Percentiles rank a stretch among this genome's conserved stretches.
Evolutionary conservation across 2,797 vertebrate species (phyloP).

Genomic region (Meriones psammophilus): DNA sequence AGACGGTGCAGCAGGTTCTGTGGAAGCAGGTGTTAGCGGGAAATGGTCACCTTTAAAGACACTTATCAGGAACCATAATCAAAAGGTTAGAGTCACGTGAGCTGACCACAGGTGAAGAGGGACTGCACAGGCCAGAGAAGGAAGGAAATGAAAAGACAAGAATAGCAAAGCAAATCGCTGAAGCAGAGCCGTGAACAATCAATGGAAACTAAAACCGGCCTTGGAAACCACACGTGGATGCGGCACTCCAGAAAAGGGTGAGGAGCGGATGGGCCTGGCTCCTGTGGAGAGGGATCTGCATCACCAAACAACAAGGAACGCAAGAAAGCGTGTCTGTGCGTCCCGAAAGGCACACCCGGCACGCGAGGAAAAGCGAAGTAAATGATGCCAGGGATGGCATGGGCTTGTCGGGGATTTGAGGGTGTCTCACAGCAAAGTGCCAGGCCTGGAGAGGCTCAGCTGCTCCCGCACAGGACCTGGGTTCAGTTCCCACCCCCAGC

Average conservation of each 20-base stretch:
- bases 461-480: neutral
- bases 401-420: neutral
- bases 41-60: conserved; percentile 51
- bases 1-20: neutral
- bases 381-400: neutral
- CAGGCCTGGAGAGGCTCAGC: neutral
- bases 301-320: conserved; percentile 40
- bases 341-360: too few relatives aligned
- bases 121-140: neutral
- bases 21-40: neutral
- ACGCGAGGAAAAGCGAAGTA: conserved; percentile 37
- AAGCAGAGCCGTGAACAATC: conserved; percentile 27
- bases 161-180: neutral
- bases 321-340: neutral
- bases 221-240: neutral
- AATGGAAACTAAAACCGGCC: conserved; percentile 15
- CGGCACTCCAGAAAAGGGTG: neutral
- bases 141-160: conserved; percentile 52
- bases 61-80: conserved; percentile 13
- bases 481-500: neutral
- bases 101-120: conserved; percentile 1
- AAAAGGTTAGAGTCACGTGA: neutral
- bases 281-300: neutral
- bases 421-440: neutral
- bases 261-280: neutral